Base-by-base conservation (phyloP, 2,797 vertebrate species). In the Lacerta viridis region DNA sequence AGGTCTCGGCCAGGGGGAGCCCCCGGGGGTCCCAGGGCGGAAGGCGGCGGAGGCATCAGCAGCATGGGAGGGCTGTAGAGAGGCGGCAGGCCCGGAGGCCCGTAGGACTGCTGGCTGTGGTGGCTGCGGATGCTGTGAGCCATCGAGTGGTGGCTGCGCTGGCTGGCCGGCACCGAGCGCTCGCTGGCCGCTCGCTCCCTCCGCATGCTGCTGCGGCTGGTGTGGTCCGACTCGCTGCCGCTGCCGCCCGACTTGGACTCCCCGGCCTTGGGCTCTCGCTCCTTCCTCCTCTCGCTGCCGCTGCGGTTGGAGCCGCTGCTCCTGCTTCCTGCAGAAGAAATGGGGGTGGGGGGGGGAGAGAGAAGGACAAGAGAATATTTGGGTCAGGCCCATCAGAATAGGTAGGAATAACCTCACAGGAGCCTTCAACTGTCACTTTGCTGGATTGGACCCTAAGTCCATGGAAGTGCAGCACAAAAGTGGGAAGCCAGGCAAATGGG, bases 231-330 rank as follows among this genome's bases (percentile, higher is more conserved):
- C 91, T 99, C 97, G 0, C 97, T 98, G 80, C 97, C 98, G 0
- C 98, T 98, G 90, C 98, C 98, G 0, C 98, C 98, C 0, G 98
- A 99, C 93, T 99, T 99, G 0, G 98, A 97, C 87, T 98, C 96
- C 66, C 97, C 94, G 0, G 96, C 89, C 93, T 97, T 97, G 75
- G 91, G 87, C 74, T 96, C 97, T 94, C 96, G 97, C 90, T 95
- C 96, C 94, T 94, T 96, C 91, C 95, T 93, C 94, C 91, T 97
- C 95, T 99, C 98, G 0, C 98, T 99, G 96, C 96, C 96, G 0
- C 98, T 98, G 75, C 97, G 97, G 95, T 99, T 98, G 0, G 98
- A 99, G 69, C 97, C 97, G 0, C 98, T 98, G 97, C 98, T 99
- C 83, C 96, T 96, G 93, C 98, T 99, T 94, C 98, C 99, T 99